Evolutionary conservation across 1,140 invertebrate species (phyloP), one percentile per base, ranked within the genome.

Genomic region (Cylas formicarius): DNA sequence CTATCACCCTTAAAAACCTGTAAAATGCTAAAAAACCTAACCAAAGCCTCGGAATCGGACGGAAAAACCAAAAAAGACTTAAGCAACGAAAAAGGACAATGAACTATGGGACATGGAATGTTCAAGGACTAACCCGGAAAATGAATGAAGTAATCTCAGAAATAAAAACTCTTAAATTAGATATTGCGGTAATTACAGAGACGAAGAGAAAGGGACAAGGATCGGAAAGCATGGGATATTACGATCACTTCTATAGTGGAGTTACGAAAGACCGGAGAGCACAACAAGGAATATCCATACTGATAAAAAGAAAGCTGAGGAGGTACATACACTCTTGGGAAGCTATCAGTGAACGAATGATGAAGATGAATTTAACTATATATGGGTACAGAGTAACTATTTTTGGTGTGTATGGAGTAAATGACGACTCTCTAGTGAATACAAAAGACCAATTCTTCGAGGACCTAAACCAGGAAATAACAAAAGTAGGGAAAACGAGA

Each of bases 181-280:
- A 39, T n/a, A 4, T 39, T 8, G 13, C 18, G 13, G 33, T 36
- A 13, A 10, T 36, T 20, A 19, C 33, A 16, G 33, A 36, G 22
- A 39, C 36, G 4, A 27, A 39, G 4, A 39, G 27, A 16, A 44
- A 37, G 28, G 42, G 42, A 26, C 4, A 44, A 21, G 42, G 42
- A 4, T 44, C 42, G 6, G 33, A 44, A 28, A 44, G 28, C 32
- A n/a, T 36, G 3, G 42, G 33, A 22, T 8, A 44, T 11, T 44
- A 37, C 17, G 33, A 44, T 26, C 42, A 44, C 14, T 37, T 44
- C 19, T 44, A 44, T 16, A 44, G 42, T 32, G 32, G 42, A 37
- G 33, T 43, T 11, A 7, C 40, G 19, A 43, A 43, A 27, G 40
- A 43, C 6, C 32, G 22, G 4, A 5, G 28, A 9, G 40, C 40